phyloP scores from a whole-genome alignment of 1,140 invertebrate species.

The Linepithema humile region DNA sequence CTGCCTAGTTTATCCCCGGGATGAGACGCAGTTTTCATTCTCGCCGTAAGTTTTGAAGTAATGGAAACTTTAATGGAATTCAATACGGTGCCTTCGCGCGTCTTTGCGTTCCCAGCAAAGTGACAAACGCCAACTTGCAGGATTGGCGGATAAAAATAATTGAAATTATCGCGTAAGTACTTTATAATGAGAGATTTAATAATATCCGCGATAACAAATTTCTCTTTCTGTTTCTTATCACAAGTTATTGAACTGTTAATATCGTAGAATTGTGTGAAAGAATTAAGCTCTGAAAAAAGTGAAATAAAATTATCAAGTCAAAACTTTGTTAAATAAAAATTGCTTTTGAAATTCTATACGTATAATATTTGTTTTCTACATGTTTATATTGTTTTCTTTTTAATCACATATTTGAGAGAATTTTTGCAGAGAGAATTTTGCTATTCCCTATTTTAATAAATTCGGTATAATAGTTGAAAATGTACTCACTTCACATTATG shows the following conservation, averaged over 20 bases:
- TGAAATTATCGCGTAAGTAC: background rate
- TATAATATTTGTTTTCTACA: background rate
- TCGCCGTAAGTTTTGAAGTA: constrained; percentile 33
- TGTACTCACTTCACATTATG: constrained; percentile 5
- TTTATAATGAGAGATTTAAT: background rate
- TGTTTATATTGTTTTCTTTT: background rate
- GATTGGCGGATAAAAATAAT: constrained; percentile 25
- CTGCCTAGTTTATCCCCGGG: background rate
- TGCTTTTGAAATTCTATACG: background rate
- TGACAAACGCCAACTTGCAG: constrained; percentile 3
- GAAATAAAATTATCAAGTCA: background rate
- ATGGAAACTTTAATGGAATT: constrained; percentile 54
- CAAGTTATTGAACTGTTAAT: too few species aligned
- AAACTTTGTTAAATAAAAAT: background rate
- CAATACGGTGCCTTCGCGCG: background rate
- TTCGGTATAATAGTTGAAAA: background rate
- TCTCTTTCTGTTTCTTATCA: background rate
- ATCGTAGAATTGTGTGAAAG: too few species aligned
- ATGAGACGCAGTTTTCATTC: constrained; percentile 34
- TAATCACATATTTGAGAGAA: background rate
- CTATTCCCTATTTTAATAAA: background rate
- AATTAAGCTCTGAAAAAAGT: background rate
- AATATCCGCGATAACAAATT: background rate
- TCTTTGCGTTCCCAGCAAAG: constrained; percentile 1
- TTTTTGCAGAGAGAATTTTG: background rate